Base-by-base conservation (phyloP, 1,140 invertebrate species). In the Orchestia grillus region DNA sequence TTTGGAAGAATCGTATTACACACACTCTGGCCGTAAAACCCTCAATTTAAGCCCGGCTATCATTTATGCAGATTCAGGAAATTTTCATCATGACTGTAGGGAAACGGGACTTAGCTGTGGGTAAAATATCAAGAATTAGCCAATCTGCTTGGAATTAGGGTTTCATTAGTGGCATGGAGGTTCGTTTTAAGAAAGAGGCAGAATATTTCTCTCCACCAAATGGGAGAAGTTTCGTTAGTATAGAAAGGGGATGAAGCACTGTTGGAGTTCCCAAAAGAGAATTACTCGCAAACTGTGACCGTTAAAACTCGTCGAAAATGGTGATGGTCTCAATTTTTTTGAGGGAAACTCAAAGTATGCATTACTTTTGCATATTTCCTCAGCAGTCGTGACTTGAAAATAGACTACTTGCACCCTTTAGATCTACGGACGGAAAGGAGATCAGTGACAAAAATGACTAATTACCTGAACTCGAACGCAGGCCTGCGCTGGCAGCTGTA, bases 1-100 rank as follows among this genome's bases (percentile, higher is more conserved):
- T 90, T 90, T 90, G 43, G 88, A 44, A 90, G 88, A 41, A 90
- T 41, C 88, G 88, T 90, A 44, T 41, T 90, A 90, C 88, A 90
- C 43, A 90, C 88, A 90, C 88, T 90, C 42, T 43, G 43, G 88
- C 41, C 43, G 62, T 90, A 90, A 90, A 41, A 44, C n/a, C 88
- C 36, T 43, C 88, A 90, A 90, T 90, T 90, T 90, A 36, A 90
- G 62, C 62, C 36, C 36, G 62, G 36, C 62, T 77, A 77, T 77
- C 62, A 77, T 77, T 77, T 77, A 77, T 77, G 62, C 62, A 77
- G 62, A 77, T 77, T 77, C 62, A 77, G 28, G 62, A 28, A 77
- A 77, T 77, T 77, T 77, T 77, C 62, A 36, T 77, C 62, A 77
- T 77, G 62, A 77, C 28, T 77, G 62, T 28, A 77, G 62, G 62